Evolutionary conservation across 2,888 invertebrate species (phyloP).

Genomic region (Cheilosia scutellata): DNA sequence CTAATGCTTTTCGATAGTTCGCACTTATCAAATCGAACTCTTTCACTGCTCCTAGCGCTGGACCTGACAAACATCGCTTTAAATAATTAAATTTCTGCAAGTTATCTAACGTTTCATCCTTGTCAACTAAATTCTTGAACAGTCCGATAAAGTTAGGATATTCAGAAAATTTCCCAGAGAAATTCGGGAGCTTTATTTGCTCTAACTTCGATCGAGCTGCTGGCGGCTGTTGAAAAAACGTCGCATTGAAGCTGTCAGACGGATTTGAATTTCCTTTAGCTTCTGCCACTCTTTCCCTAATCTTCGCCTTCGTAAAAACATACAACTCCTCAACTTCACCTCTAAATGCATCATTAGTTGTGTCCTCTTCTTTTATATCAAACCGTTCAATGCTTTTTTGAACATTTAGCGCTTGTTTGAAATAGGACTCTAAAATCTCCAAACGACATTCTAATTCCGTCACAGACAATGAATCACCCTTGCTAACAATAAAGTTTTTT

Average conservation of each 20-base stretch:
- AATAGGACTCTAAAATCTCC: constrained; percentile 12
- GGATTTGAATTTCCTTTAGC: neutral
- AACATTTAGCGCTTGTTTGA: neutral
- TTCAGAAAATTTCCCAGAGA: constrained; percentile 5
- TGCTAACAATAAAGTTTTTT: neutral
- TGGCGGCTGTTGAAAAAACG: neutral
- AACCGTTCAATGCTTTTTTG: neutral
- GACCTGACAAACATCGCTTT: neutral
- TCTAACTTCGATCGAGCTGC: neutral
- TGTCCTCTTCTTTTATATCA: neutral
- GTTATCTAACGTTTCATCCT: neutral
- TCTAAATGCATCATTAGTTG: neutral
- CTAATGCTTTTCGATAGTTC: neutral
- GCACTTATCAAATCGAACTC: neutral
- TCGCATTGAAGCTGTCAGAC: neutral
- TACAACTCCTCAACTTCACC: neutral
- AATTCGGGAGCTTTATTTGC: neutral
- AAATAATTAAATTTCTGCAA: constrained; percentile 7
- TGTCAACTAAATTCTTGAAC: neutral
- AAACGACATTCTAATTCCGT: constrained; percentile 5
- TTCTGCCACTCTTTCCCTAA: neutral
- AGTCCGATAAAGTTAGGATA: neutral
- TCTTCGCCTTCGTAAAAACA: neutral
- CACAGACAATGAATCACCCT: neutral
- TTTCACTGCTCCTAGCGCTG: neutral